Evolutionary conservation across 2,113 vertebrate species (phyloP).

Genomic region (Zosterops pallidus): DNA sequence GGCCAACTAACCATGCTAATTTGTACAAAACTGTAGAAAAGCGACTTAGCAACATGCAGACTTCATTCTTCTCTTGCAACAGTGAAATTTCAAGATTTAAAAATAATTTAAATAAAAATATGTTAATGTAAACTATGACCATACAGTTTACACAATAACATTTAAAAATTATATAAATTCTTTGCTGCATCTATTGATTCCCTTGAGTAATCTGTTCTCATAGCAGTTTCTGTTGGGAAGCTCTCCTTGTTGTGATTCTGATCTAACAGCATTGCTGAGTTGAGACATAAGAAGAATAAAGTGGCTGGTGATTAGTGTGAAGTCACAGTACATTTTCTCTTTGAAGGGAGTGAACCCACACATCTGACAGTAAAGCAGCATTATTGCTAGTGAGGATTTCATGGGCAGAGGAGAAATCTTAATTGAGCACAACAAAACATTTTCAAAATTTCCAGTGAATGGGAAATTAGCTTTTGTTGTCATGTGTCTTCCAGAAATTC

Average conservation of each 20-base stretch:
- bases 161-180: neutral
- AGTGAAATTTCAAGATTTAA: neutral
- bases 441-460: neutral
- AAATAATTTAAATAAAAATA: neutral
- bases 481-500: slow-evolving; percentile 2
- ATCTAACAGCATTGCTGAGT: neutral
- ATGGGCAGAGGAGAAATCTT: neutral
- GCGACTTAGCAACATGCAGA: neutral
- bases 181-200: neutral
- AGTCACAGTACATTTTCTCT: neutral
- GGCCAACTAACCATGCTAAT: neutral
- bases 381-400: neutral
- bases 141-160: neutral
- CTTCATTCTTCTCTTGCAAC: neutral
- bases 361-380: neutral
- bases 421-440: neutral
- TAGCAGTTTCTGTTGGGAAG: neutral
- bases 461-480: neutral
- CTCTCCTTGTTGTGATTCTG: neutral
- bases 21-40: neutral
- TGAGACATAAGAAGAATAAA: neutral
- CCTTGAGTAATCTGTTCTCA: neutral
- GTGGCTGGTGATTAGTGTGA: neutral
- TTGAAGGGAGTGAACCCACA: neutral
- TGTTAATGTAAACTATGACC: neutral